phyloP scores from a whole-genome alignment of 2,113 vertebrate genomes.

The Diadophis punctatus region DNA sequence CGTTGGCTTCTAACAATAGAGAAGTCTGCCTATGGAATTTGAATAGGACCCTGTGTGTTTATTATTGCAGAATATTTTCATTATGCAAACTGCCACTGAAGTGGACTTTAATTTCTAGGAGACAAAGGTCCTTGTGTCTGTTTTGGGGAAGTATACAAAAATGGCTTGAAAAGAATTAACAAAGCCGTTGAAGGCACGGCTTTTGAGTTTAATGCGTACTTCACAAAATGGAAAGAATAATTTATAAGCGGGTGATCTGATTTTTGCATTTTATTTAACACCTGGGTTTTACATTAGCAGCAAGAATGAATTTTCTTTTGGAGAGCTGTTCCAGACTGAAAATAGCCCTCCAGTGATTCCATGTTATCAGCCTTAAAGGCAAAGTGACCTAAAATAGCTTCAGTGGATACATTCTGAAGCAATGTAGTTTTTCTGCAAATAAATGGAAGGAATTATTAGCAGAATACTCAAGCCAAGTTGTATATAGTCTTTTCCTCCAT shows the following conservation, averaged over 20 bases:
- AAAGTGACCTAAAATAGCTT: not conserved
- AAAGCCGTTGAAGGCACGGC: not conserved
- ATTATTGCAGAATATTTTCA: constrained; percentile 23
- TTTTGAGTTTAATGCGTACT: not conserved
- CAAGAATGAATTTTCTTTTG: not conserved
- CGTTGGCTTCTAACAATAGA: not conserved
- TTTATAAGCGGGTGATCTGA: not conserved
- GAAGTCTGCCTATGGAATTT: not conserved
- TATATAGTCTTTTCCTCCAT: not conserved
- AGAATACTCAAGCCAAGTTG: not conserved
- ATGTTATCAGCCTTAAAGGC: not conserved
- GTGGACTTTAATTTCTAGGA: constrained; percentile 6
- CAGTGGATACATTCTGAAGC: not conserved
- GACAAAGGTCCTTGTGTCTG: constrained; percentile 10
- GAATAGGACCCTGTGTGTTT: not conserved
- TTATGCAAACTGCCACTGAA: constrained; percentile 3
- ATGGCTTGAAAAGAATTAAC: constrained; percentile 8
- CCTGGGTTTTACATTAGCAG: not conserved
- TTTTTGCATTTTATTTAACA: not conserved
- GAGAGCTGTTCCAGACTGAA: not conserved
- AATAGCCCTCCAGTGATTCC: not conserved
- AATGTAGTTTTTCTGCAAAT: not conserved
- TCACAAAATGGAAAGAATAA: not conserved
- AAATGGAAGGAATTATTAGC: not conserved
- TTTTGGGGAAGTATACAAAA: constrained; percentile 8